Base-by-base conservation (phyloP, 2,797 vertebrate genomes). In the Manis javanica region DNA sequence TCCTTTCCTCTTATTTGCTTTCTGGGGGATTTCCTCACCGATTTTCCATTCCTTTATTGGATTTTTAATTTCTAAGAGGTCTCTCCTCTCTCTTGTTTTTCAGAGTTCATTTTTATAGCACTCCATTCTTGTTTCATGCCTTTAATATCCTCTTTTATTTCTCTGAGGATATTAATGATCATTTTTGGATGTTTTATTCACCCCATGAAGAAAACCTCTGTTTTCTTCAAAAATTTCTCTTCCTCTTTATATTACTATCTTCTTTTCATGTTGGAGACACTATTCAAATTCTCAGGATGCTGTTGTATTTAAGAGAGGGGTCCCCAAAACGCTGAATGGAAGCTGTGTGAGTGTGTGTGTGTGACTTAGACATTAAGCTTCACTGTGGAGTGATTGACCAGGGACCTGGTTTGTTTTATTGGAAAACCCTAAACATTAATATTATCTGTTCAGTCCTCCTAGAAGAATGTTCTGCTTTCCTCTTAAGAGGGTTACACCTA, bases 111-210 rank as follows among this genome's bases (percentile, higher is more conserved):
- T 90, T 97, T 57, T 81, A 46, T 53, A 79, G 64, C 19, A 1
- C 6, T 34, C 23, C 13, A 26, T 69, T 89, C 31, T 74, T 79
- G 53, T 93, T 94, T 90, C 39, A 24, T 81, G 82, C 10, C 24
- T 89, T 91, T 88, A 93, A 21, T 95, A n/a, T 77, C 42, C 46
- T 63, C 53, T 79, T 63, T 87, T 87, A 51, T 74, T 66, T 92
- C 84, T 69, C 13, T 71, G 69, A 94, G 59, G n/a, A 49, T 55
- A 66, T 75, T 59, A 85, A 53, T 34, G 16, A 46, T 64, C 55
- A 37, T 59, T 71, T 92, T 84, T 55, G 14, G 24, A 71, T 2
- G 0, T 68, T 87, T 84, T 82, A 57, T 78, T 55, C 26, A 72
- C 39, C 19, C 8, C 81, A 6, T 55, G 46, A 46, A 46, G 46